Base-by-base conservation (phyloP, 92 coral and sea anemone genomes). In the Pocillopora meandrina region DNA sequence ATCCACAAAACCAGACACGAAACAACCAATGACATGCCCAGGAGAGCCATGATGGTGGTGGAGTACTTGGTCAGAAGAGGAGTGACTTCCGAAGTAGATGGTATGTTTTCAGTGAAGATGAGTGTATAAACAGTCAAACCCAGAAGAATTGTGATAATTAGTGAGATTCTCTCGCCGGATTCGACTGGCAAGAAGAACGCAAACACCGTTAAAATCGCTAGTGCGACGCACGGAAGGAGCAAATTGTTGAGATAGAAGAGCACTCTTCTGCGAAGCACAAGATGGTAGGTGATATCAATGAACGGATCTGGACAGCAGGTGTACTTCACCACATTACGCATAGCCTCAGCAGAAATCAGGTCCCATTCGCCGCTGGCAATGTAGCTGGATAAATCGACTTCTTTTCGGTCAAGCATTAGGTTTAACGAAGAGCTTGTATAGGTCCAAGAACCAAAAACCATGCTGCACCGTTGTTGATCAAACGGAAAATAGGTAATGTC, bases 391-490 rank as follows among this genome's bases (percentile, higher is more conserved):
- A 94, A 77, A 89, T 96, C 98, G 69, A 95, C 98, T 81, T 91
- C 74, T 11, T 78, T 86, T 49, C 95, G 70, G 4, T 77, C 65
- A 21, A 96, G 90, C 70, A 86, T 89, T 33, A 96, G 86, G 81
- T 96, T 90, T 10, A 96, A 87, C 60, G 57, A 89, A 18, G 90
- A 65, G 20, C 92, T 90, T 12, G 98, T 87, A 62, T 92, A 91
- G 2, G 98, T 96, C 98, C 98, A 96, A n/a, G 98, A 94, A 3
- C 98, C 98, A 62, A 96, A 96, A 8, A 92, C 87, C 84, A 96
- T 87, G 61, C 88, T 74, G 58, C 98, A 96, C 15, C 79, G 85
- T 78, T 96, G 98, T 67, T 90, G 86, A 84, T 96, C 98, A 69
- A 96, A 96, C 14, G 98, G 98, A 77, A 96, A 96, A 61, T 85